Conservation (phyloP, 35 echinoderm and acorn worm genomes). For the Nesometra sesokonis region DNA sequence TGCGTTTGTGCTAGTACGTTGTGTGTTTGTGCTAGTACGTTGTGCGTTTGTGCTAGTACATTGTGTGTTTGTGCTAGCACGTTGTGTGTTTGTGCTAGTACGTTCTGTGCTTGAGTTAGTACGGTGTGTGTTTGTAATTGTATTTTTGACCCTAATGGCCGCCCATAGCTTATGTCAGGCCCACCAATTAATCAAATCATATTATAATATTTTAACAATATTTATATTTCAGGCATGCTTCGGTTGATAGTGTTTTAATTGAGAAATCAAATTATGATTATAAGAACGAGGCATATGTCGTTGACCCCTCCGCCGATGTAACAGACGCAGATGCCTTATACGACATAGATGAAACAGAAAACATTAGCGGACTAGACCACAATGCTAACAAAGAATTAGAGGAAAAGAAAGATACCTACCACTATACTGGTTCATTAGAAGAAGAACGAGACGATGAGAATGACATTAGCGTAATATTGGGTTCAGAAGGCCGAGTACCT, state of each 20-base stretch:
- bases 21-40: too few species aligned
- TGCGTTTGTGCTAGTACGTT: too few species aligned
- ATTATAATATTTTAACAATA: neutral
- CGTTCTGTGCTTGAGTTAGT: too few species aligned
- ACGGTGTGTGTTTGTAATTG: too few species aligned
- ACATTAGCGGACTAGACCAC: neutral
- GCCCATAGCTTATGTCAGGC: too few species aligned
- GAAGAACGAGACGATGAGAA: neutral
- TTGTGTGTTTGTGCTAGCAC: too few species aligned
- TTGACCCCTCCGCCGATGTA: neutral
- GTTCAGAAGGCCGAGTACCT: neutral
- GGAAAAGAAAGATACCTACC: neutral
- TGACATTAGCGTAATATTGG: neutral
- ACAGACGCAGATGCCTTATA: neutral
- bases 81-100: too few species aligned
- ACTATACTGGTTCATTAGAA: neutral
- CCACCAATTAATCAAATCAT: neutral
- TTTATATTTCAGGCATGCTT: neutral
- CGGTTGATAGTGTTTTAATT: neutral
- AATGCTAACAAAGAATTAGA: neutral
- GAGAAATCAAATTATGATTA: neutral
- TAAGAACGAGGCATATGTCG: neutral
- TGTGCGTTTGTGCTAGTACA: too few species aligned
- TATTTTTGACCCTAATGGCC: too few species aligned
- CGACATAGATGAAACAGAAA: neutral